These are phyloP conservation scores for Onthophagus taurus DNA, from an alignment of 1,140 invertebrate species.

Conservation along the genomic window DNA sequence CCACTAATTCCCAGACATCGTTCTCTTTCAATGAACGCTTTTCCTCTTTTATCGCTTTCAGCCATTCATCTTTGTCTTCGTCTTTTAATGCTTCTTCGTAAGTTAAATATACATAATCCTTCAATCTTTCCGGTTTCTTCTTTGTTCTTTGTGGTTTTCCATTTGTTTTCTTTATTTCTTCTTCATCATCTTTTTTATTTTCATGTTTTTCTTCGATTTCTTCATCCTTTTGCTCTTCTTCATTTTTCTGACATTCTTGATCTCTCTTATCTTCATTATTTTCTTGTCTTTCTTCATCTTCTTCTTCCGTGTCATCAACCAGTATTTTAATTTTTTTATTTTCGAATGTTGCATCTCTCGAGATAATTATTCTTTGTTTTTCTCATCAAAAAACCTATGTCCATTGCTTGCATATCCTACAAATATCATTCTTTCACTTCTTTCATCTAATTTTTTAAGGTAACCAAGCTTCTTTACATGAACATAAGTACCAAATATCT, in stretches of 20 bases:
- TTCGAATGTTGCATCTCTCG: slow-evolving; percentile 14
- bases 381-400: background rate
- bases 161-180: too few species aligned
- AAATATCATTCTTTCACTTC: slow-evolving; percentile 19
- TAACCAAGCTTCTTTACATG: background rate
- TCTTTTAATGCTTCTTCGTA: background rate
- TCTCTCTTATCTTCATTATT: background rate
- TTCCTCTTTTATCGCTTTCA: background rate
- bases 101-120: background rate
- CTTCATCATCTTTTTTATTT: background rate
- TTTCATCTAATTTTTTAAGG: slow-evolving; percentile 18
- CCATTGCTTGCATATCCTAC: slow-evolving; percentile 22
- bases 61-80: background rate
- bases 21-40: background rate
- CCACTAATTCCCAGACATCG: background rate
- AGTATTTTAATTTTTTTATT: too few species aligned
- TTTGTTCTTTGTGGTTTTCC: too few species aligned
- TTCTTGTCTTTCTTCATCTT: background rate
- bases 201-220: background rate
- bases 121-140: background rate
- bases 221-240: background rate
- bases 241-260: background rate
- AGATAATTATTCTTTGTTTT: slow-evolving; percentile 9
- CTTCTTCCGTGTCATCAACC: background rate
- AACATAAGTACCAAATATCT: slow-evolving; percentile 31